Base-by-base conservation (phyloP, 2,113 vertebrate species). In the Dendropsophus ebraccatus region DNA sequence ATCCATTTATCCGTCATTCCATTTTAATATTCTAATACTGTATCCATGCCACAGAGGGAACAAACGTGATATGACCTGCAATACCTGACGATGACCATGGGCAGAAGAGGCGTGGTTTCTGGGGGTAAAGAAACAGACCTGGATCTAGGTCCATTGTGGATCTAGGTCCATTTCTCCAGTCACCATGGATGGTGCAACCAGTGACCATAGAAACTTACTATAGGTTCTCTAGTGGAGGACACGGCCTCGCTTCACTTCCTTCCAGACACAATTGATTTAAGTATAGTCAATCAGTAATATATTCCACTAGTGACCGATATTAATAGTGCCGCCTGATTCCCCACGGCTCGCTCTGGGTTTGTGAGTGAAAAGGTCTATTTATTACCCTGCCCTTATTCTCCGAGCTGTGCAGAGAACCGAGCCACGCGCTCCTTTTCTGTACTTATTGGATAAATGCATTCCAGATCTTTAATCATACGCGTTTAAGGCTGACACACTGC, bases 391-490 rank as follows among this genome's bases (percentile, higher is more conserved):
- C 73, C 74, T 62, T 84, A 75, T 75, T 76, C 82, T 84, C 70
- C 52, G n/a, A 45, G 70, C 73, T 54, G 56, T 65, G 41, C 72
- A 84, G 72, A 35, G 73, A 52, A 50, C 49, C 50, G 28, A 65
- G 72, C 70, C 4, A 37, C n/a, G 1, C 0, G 0, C 52, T 65
- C 21, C 84, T 49, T 12, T 41, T 19, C 8, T 8, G 0, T 0
- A 0, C 41, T 84, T 60, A 60, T 80, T 87, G 47, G 45, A 72
- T 86, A 86, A 86, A 86, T 78, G 65, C 76, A 81, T 74, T 81
- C 67, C 65, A 52, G 85, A 87, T 87, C 78, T 87, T 87, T 87
- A 87, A 87, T 87, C 85, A 87, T 74, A 81, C 69, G 73, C 52
- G 52, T 81, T 81, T 81, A 74, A 81, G 25, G 52, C 74, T 81